Base-by-base conservation (phyloP, 2,888 invertebrate species). In the Morpho helenor region DNA sequence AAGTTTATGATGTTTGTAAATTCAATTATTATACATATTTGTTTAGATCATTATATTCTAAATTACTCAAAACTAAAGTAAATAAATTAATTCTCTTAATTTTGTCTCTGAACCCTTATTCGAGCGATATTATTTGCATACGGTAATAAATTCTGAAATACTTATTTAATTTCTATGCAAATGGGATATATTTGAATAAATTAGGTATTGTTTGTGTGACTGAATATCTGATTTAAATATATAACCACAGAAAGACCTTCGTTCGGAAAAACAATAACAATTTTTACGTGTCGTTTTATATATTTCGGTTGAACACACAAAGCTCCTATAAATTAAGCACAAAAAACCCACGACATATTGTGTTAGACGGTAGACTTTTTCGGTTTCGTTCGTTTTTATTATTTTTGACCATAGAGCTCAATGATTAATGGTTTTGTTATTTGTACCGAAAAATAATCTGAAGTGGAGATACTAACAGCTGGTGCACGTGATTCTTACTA, bases 101-200 rank as follows among this genome's bases (percentile, higher is more conserved):
- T 49, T 49, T 31, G 31, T 31, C 40, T 40, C 49, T 41, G 16
- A 49, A 40, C 49, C 10, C 49, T 10, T 49, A 16, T 49, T 49
- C 7, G 8, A 40, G 10, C 39, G n/a, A 40, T 49, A 40, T 42
- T 48, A 47, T 42, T 48, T 48, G 44, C 44, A 49, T 45, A 51
- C 42, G 42, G n/a, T 48, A 55, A 22, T 16, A 9, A 56, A 50
- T 23, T 49, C 16, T 39, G 45, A 56, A 49, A 39, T 31, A 55
- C 39, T 39, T 39, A 44, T 56, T 47, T 49, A 40, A 51, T 52
- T 48, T 48, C 47, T 42, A 52, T 52, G 51, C 42, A 51, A 52
- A 57, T 57, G 46, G 40, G 40, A 46, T 31, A 31, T 31, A 51
- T 57, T 57, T 31, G 42, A 49, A 52, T 52, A 49, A 57, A 49